These are phyloP conservation scores for Falcaria lacertinaria DNA, from an alignment of 2,888 invertebrate species.

Conservation along the genomic window DNA sequence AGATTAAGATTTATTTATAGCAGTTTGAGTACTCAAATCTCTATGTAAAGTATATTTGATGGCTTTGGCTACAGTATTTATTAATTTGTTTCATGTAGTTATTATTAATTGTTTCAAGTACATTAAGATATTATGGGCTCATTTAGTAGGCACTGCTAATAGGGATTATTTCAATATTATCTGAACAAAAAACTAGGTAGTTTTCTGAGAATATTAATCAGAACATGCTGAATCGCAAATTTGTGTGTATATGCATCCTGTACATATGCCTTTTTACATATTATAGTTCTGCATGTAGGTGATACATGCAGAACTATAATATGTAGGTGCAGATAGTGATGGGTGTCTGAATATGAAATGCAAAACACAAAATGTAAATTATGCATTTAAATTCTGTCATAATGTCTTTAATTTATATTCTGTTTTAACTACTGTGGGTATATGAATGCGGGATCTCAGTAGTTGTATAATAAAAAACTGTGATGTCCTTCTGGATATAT, in stretches of 20 bases:
- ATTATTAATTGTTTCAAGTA: background rate
- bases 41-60: too few relatives aligned
- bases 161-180: too few relatives aligned
- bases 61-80: background rate
- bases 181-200: too few relatives aligned
- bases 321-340: background rate
- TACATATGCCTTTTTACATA: too few relatives aligned
- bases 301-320: too few relatives aligned
- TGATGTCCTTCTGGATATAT: conserved; percentile 60
- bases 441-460: conserved; percentile 62
- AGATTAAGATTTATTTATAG: conserved; percentile 23
- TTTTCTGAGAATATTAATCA: too few relatives aligned
- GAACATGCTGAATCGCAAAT: too few relatives aligned
- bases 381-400: background rate
- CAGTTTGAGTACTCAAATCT: background rate
- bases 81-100: background rate
- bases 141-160: too few relatives aligned
- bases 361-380: background rate
- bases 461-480: conserved; percentile 44
- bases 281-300: too few relatives aligned
- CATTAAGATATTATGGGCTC: background rate
- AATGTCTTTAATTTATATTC: conserved; percentile 1
- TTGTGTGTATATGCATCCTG: too few relatives aligned
- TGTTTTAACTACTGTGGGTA: conserved; percentile 40
- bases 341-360: background rate